phyloP scores from a whole-genome alignment of 2,888 invertebrate genomes.

The Vanessa cardui region DNA sequence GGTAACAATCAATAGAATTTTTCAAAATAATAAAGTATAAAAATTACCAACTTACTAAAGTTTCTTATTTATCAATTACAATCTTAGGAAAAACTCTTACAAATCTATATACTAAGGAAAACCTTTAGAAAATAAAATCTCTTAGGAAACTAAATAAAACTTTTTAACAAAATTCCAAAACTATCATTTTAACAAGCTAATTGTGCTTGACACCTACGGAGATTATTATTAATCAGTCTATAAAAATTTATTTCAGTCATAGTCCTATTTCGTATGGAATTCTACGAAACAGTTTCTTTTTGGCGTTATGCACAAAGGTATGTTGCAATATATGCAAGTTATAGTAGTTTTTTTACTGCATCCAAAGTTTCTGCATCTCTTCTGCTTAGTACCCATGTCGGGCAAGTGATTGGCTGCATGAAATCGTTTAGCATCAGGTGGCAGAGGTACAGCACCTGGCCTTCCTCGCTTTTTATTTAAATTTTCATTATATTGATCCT shows the following conservation, averaged over 20 bases:
- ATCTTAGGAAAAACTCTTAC: not conserved
- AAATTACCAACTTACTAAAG: slow-evolving; percentile 1
- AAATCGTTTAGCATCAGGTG: not conserved
- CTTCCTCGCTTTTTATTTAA: not conserved
- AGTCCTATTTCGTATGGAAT: too few relatives aligned
- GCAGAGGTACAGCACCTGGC: not conserved
- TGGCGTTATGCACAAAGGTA: not conserved
- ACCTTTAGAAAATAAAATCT: slow-evolving; percentile 1
- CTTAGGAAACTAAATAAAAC: slow-evolving; percentile 1
- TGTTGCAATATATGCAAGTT: not conserved
- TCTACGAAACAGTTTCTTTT: not conserved
- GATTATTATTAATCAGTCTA: slow-evolving; percentile 1
- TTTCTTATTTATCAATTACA: not conserved
- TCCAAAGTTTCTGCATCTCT: not conserved
- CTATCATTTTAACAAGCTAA: slow-evolving; percentile 1
- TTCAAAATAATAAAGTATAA: not conserved
- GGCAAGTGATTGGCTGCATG: not conserved
- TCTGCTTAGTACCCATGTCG: not conserved
- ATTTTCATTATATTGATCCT: too few relatives aligned
- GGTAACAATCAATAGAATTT: not conserved
- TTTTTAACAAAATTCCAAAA: slow-evolving; percentile 1
- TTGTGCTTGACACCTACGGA: slow-evolving; percentile 1
- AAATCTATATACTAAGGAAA: slow-evolving; percentile 1
- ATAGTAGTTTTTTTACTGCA: not conserved
- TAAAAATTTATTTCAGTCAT: not conserved